phyloP scores from a whole-genome alignment of 2,797 vertebrate genomes.

The Ibycter americanus region DNA sequence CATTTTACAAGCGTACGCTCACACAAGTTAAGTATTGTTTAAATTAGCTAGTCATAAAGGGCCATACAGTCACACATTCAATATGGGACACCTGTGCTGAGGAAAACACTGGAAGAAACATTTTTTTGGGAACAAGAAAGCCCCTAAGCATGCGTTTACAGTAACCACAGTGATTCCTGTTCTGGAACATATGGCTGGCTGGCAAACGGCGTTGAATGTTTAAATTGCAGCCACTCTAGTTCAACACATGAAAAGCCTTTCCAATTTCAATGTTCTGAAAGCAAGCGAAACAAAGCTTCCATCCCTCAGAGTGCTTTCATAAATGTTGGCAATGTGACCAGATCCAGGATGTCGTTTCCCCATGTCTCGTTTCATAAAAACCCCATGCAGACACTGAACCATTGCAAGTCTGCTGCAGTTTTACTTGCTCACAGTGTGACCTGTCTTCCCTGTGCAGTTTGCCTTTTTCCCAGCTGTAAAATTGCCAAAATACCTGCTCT shows the following conservation, averaged over 20 bases:
- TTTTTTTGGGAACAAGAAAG: neutral
- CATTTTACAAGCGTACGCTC: neutral
- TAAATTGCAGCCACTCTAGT: neutral
- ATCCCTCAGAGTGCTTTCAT: neutral
- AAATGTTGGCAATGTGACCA: neutral
- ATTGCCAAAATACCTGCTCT: neutral
- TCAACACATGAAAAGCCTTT: neutral
- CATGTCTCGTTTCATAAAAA: neutral
- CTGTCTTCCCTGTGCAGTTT: neutral
- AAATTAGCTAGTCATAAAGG: neutral
- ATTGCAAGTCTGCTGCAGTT: neutral
- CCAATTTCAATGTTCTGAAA: neutral
- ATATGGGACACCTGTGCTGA: neutral
- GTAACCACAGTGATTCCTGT: neutral
- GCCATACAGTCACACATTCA: accelerated
- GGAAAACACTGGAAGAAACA: neutral
- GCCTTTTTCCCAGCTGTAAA: neutral
- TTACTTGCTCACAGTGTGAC: neutral
- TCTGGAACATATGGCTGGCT: neutral
- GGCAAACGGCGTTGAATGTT: accelerated
- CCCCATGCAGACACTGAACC: neutral
- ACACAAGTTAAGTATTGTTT: neutral
- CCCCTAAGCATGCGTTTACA: neutral
- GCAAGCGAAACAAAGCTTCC: neutral
- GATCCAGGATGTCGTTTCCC: neutral